Evolutionary conservation across 2,797 vertebrate species (phyloP), one percentile per base, ranked within the genome.

Genomic region (Fistularia tabacaria): DNA sequence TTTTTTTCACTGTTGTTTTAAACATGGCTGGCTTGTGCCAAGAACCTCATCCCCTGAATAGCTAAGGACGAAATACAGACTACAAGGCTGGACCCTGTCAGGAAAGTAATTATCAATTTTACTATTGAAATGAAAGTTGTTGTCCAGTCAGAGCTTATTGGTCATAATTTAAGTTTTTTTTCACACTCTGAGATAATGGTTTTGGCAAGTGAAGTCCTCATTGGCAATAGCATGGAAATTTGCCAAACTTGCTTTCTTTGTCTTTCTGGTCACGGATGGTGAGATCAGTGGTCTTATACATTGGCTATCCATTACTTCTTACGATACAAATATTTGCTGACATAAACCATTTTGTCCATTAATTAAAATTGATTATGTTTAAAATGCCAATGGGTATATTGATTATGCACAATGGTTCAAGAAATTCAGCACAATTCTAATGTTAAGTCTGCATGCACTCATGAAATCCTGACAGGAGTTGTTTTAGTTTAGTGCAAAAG

Each of bases 21-120:
- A 53, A 57, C 51, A 52, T 6, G 54, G 51, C 55, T 51, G 7
- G 60, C 59, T 69, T 70, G 66, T 54, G 79, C 75, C 81, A 74
- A 74, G 58, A 62, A 61, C 72, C 69, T 64, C 52, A 69, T 74
- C 74, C 70, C 67, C 50, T 49, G 56, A 69, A 72, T 79, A 85
- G 66, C 64, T 81, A 86, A 85, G 85, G 83, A 86, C 79, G 51
- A 71, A 77, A 59, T 37, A 51, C 70, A 74, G 79, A 76, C 73
- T 69, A 46, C 10, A 46, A 54, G 55, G 51, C 47, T 37, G 36
- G 56, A 64, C 66, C 73, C 67, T 51, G 53, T 64, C 69, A 36
- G 67, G 49, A 70, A 63, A 77, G 68, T 76, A 80, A 85, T 81
- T 53, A 59, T 61, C 15, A 45, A 9, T 76, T 79, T 74, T 62